Base-by-base conservation (phyloP, 2,888 invertebrate genomes). In the Acanthosepion esculentum region DNA sequence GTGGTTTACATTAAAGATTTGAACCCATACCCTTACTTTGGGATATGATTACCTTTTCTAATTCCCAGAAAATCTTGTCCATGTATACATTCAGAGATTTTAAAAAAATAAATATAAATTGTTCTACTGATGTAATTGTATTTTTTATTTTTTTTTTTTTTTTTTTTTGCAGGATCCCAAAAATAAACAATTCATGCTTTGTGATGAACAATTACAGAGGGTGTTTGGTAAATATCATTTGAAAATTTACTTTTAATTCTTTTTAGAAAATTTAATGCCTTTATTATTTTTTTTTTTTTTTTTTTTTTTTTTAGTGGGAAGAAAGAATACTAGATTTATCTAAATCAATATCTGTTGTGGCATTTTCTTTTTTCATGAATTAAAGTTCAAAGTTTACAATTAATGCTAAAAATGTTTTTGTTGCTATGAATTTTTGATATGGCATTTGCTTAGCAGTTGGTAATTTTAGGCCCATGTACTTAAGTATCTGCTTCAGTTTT, bases 171-270 rank as follows among this genome's bases (percentile, higher is more conserved):
- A 98, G 98, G 99, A 99, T 97, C 99, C 99, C 23, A 99, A 98
- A 97, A 99, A 99, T 97, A 99, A 99, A 97, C 99, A 99, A 97
- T 99, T 98, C 97, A 99, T 99, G 96, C 98, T 99, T 96, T 99
- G 99, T 97, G 99, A 99, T 97, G 99, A 98, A 94, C 98, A 99
- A 94, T 98, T 99, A 91, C 98, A 98, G 97, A 99, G 98, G 97
- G 98, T 99, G 91, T 98, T 99, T 97, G 99, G 99, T 98, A 96
- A 97, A 97, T 95, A 92, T 59, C 18, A 18, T 33, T 33, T 92
- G 26, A 48, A 23, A 20, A 18, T 10, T 41, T 12, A 20, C 29
- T 18, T 92, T 23, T 92, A 15, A 26, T 33, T 92, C 41, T 33
- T 29, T 33, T 41, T 48, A 12, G 41, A 48, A 48, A 48, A 23